Percentiles rank a stretch among this genome's conserved stretches.
Conservation (phyloP, 2,113 vertebrate genomes). For the Channa argus region DNA sequence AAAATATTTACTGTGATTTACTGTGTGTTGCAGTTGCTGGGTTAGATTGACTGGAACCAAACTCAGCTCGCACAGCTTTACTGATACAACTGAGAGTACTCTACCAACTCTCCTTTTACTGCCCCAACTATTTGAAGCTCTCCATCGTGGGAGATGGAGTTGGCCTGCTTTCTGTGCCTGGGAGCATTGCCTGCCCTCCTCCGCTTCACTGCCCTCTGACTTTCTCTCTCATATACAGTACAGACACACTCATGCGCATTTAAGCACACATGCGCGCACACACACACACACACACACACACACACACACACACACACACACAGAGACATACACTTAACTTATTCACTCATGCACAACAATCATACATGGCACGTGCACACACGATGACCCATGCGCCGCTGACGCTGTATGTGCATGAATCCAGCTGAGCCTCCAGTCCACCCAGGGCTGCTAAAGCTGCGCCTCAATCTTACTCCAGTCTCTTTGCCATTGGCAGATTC, state of each 20-base stretch:
- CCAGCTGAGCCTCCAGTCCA: conserved; percentile 67
- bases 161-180: conserved; percentile 79
- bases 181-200: conserved; percentile 76
- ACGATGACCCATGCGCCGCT: conserved; percentile 39
- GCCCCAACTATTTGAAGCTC: conserved; percentile 59
- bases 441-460: conserved; percentile 17
- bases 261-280: conserved; percentile 20
- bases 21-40: conserved; percentile 13
- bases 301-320: conserved; percentile 18
- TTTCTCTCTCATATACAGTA: conserved; percentile 61
- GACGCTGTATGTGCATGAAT: conserved; percentile 42
- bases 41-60: conserved; percentile 24
- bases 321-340: conserved; percentile 32
- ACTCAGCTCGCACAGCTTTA: conserved; percentile 47
- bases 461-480: conserved; percentile 15
- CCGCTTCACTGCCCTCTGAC: conserved; percentile 71
- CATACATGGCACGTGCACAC: conserved; percentile 61
- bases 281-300: too few relatives aligned
- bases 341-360: conserved; percentile 62
- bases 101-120: conserved; percentile 31
- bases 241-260: conserved; percentile 24
- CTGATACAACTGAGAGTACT: conserved; percentile 34
- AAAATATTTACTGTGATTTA: background rate
- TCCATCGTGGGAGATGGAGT: conserved; percentile 65
- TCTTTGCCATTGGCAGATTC: conserved; percentile 34